Evolutionary conservation across 2,113 vertebrate species (phyloP).

Genomic region (Cochlearius cochlearius): DNA sequence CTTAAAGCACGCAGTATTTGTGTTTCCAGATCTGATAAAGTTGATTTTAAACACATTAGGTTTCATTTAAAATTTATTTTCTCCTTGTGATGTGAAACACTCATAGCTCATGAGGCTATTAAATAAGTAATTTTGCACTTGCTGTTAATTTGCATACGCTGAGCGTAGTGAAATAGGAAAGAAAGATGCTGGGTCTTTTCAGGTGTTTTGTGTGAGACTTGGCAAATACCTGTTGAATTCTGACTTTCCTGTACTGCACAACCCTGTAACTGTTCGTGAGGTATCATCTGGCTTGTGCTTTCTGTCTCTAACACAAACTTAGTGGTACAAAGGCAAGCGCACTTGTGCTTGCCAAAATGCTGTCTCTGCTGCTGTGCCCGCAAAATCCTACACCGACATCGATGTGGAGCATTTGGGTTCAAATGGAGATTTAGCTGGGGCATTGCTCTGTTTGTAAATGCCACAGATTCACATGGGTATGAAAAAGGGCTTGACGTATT

Average conservation of each 20-base stretch:
- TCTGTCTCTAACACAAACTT: neutral
- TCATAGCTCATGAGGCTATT: neutral
- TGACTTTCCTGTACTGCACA: neutral
- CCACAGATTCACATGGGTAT: neutral
- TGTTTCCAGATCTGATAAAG: neutral
- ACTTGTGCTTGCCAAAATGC: neutral
- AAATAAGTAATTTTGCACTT: neutral
- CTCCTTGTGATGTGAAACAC: neutral
- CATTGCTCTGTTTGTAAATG: neutral
- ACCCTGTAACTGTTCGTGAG: rapidly evolving
- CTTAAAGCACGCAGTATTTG: neutral
- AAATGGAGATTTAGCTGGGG: neutral
- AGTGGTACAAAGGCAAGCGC: neutral
- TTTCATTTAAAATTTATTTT: neutral
- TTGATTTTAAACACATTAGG: neutral
- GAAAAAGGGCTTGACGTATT: neutral
- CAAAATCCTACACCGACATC: neutral
- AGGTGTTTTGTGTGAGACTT: neutral
- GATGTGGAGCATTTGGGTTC: neutral
- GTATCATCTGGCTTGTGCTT: neutral
- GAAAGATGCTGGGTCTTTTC: neutral
- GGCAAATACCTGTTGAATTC: neutral
- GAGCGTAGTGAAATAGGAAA: neutral
- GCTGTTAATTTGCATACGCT: neutral
- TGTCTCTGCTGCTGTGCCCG: neutral